Conservation (phyloP, 2,113 vertebrate species). For the Bothrops jararaca region DNA sequence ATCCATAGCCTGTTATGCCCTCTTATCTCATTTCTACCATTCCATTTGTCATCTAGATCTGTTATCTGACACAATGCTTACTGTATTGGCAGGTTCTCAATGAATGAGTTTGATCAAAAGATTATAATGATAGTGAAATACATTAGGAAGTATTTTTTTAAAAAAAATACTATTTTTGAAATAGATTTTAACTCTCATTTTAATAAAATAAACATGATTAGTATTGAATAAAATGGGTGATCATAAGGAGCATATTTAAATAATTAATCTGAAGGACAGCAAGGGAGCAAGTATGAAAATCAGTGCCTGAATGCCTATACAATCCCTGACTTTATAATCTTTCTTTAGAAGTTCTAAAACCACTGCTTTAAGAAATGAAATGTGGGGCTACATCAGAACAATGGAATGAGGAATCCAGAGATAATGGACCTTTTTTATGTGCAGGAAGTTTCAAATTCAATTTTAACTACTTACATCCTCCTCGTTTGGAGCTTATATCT, state of each 20-base stretch:
- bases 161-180: not conserved
- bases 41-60: conserved; percentile 11
- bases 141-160: conserved; percentile 6
- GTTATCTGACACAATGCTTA: not conserved
- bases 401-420: not conserved
- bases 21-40: not conserved
- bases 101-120: not conserved
- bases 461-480: not conserved
- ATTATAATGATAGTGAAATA: conserved; percentile 18
- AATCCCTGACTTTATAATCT: not conserved
- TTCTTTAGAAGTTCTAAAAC: not conserved
- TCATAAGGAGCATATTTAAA: not conserved
- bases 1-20: not conserved
- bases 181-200: not conserved
- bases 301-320: not conserved
- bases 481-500: not conserved
- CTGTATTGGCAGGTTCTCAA: not conserved
- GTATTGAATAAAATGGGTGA: not conserved
- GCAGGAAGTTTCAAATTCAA: not conserved
- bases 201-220: not conserved
- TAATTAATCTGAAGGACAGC: not conserved
- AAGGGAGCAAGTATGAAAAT: not conserved
- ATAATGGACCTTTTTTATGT: not conserved
- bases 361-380: not conserved
- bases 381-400: not conserved